Evolutionary conservation across 2,113 vertebrate species (phyloP).

Genomic region (Limnothrissa miodon): DNA sequence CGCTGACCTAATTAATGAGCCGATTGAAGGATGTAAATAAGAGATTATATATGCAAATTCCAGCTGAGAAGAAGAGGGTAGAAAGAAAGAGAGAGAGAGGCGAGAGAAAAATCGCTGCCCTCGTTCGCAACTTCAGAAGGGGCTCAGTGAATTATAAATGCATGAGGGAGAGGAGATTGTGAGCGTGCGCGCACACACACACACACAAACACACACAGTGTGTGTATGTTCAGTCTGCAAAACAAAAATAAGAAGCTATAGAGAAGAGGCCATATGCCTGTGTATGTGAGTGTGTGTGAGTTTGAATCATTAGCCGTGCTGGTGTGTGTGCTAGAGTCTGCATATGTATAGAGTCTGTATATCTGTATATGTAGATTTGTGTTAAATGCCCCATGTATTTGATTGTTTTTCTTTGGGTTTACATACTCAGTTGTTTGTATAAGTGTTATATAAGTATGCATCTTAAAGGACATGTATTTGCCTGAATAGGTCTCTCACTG

Average conservation of each 20-base stretch:
- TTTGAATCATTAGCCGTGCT: background rate
- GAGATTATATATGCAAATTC: constrained; percentile 69
- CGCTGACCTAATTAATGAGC: constrained; percentile 74
- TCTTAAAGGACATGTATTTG: background rate
- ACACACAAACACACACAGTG: constrained; percentile 5
- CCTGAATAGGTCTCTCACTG: too few species aligned
- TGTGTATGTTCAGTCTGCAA: constrained; percentile 41
- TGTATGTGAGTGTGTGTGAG: background rate
- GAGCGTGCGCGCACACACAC: constrained; percentile 28
- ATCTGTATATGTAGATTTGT: background rate
- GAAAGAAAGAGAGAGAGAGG: constrained; percentile 11
- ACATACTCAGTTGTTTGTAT: too few species aligned
- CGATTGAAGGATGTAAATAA: constrained; percentile 73
- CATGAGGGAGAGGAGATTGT: constrained; percentile 60
- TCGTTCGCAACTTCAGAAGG: constrained; percentile 61
- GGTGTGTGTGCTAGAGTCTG: too few species aligned
- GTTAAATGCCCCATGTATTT: background rate
- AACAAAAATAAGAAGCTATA: constrained; percentile 41
- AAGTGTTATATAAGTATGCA: background rate
- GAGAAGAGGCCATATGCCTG: background rate
- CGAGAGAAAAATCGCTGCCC: constrained; percentile 50
- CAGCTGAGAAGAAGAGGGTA: constrained; percentile 29
- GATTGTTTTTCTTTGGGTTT: too few species aligned
- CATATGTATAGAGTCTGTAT: too few species aligned
- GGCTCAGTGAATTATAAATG: constrained; percentile 54